Percentiles rank a stretch among this genome's conserved stretches.
Conservation (phyloP, 2,797 vertebrate species). For the Otus scops region DNA sequence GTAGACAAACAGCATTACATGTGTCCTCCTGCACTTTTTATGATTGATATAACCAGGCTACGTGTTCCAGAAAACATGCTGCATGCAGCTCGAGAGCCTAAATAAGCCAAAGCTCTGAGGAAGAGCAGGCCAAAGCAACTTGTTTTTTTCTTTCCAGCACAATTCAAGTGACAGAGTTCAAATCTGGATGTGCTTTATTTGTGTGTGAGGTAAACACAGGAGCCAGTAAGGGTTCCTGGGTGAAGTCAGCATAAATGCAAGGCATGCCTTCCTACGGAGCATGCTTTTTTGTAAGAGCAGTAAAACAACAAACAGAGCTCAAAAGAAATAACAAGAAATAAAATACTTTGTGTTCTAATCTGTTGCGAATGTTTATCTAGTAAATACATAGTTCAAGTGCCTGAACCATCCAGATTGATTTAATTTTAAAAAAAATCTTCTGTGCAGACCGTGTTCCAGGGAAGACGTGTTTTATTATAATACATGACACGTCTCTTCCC, state of each 20-base stretch:
- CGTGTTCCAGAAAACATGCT: neutral
- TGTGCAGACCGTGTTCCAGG: neutral
- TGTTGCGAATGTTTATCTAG: conserved; percentile 28
- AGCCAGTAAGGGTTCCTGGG: conserved; percentile 52
- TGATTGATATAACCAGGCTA: neutral
- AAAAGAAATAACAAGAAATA: conserved; percentile 48
- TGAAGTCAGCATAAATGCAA: conserved; percentile 57
- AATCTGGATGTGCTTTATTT: conserved; percentile 57
- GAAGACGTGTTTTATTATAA: neutral
- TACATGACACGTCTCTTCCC: neutral
- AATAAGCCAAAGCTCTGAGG: neutral
- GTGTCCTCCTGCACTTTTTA: neutral
- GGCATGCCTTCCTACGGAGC: conserved; percentile 49
- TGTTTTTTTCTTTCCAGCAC: neutral
- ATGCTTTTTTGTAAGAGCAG: conserved; percentile 2
- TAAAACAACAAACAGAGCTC: conserved; percentile 50
- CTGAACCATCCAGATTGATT: conserved; percentile 22
- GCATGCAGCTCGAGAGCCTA: neutral
- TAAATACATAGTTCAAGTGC: conserved; percentile 43
- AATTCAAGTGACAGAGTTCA: conserved; percentile 54
- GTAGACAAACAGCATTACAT: neutral
- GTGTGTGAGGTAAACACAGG: conserved; percentile 9
- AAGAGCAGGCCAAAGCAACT: neutral
- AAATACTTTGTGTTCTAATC: conserved; percentile 53
- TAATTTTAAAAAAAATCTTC: neutral